Conservation (phyloP, 2,797 vertebrate genomes). For the Schizopygopsis malacanthus region DNA sequence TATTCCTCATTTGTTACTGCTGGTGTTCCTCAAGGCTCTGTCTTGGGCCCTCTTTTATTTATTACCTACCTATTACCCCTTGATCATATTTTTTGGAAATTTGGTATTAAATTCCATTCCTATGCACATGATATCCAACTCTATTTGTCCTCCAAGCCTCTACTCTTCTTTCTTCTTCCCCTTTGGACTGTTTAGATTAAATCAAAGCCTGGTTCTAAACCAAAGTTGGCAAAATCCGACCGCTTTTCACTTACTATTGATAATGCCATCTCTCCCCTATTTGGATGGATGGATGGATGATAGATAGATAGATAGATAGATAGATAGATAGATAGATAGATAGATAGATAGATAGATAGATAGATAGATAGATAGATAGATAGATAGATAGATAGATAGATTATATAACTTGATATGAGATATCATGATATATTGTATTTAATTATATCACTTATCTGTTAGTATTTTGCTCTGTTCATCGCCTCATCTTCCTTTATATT, state of each 20-base stretch:
- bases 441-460: neutral
- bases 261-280: neutral
- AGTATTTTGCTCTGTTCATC: slow-evolving; percentile 28
- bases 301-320: too few species aligned
- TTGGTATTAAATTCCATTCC: neutral
- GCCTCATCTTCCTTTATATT: slow-evolving; percentile 63
- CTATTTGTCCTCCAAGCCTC: neutral
- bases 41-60: neutral
- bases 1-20: neutral
- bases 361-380: too few species aligned
- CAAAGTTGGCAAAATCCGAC: neutral
- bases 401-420: too few species aligned
- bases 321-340: too few species aligned
- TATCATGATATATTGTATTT: neutral
- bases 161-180: neutral
- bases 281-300: neutral
- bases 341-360: too few species aligned
- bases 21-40: neutral
- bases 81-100: neutral
- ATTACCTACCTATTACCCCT: neutral
- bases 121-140: neutral
- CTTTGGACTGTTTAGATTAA: neutral
- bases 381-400: too few species aligned
- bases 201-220: neutral
- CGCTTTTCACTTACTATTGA: neutral